Evolutionary conservation across 1,140 invertebrate genomes (phyloP).

Genomic region (Xylocopa sonorina): DNA sequence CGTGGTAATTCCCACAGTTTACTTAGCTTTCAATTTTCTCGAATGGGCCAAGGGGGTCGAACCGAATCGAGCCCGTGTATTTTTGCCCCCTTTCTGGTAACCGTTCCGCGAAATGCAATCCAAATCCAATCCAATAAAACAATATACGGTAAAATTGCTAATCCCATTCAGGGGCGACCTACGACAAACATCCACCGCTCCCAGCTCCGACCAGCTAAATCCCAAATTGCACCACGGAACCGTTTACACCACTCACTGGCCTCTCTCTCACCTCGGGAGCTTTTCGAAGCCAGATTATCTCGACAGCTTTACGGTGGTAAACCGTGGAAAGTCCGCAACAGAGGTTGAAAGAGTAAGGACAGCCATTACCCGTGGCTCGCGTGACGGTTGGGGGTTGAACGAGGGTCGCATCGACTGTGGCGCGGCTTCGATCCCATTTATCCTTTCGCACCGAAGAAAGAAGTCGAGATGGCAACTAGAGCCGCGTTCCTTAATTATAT

Average conservation of each 20-base stretch:
- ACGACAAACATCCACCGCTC: not conserved
- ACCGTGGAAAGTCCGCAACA: not conserved
- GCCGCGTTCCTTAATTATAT: constrained; percentile 30
- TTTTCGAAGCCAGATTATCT: constrained; percentile 1
- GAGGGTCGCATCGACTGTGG: not conserved
- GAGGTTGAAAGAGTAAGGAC: not conserved
- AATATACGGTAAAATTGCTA: not conserved
- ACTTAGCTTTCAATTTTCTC: too few species aligned
- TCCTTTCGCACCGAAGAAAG: not conserved
- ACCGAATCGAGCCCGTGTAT: too few species aligned
- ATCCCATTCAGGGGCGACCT: not conserved
- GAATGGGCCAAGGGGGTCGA: too few species aligned
- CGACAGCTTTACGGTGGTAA: constrained; percentile 4
- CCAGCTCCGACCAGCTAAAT: not conserved
- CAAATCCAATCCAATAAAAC: too few species aligned
- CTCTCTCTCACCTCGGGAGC: not conserved
- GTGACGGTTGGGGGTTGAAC: not conserved
- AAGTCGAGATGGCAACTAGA: not conserved
- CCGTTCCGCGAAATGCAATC: too few species aligned
- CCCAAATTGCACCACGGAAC: not conserved
- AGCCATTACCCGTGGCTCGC: not conserved
- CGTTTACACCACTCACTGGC: not conserved
- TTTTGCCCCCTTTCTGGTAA: too few species aligned
- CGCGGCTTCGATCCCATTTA: constrained; percentile 23
- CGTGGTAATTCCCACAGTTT: too few species aligned